Evolutionary conservation across 2,797 vertebrate genomes (phyloP), one percentile per base, ranked within the genome.

Genomic region (Labeo calbasu): DNA sequence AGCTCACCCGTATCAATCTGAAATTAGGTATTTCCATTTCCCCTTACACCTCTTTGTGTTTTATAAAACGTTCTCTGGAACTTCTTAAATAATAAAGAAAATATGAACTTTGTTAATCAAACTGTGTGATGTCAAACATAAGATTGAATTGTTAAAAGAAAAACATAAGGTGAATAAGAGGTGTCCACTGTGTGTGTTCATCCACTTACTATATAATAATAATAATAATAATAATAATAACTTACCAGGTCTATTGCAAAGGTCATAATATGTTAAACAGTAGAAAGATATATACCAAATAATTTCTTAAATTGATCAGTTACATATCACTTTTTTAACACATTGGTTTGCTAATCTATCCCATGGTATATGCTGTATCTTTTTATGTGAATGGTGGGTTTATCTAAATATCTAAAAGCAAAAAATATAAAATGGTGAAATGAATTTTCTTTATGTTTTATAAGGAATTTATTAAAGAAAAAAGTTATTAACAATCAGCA

Each of bases 51-150:
- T 71, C 19, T 11, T 25, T 72, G 7, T 61, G 21, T 66, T 50
- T 75, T 51, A 12, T 36, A 43, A 19, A 51, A 82, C 65, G 2
- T 53, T 66, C 10, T 61, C 55, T 25, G 75, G 59, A 65, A 40
- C 28, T 5, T 65, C 14, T 53, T 12, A 53, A 75, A 75, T 82
- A 66, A 43, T 66, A 75, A 82, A 73, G 70, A 8, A 63, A 51
- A 73, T 28, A 17, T 75, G 28, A 7, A 14, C 46, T 23, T 32
- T 81, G 40, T 81, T 81, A 59, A 43, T 32, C 12, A 77, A 77
- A 63, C 21, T 73, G 21, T 32, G 25, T 65, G 25, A 51, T 40
- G 15, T 73, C 1, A 0, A 25, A n/a, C 19, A 61, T 13, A 21
- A 23, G 28, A 43, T 2, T 19, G 4, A 12, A 17, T 50, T 50